Percentiles rank a stretch among this genome's conserved stretches.
These are phyloP conservation scores for Merluccius polli DNA, from an alignment of 2,797 vertebrate genomes.

Conservation along the genomic window DNA sequence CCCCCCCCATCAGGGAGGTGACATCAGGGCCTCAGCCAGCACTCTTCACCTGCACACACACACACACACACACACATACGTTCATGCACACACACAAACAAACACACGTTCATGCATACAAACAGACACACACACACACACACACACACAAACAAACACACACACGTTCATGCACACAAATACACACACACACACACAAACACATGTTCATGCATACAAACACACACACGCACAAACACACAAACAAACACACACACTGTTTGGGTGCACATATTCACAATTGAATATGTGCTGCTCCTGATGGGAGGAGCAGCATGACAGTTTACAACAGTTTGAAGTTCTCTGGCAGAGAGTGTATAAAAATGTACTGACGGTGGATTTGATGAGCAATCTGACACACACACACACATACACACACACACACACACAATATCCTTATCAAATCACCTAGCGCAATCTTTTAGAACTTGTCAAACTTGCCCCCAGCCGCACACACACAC, in stretches of 20 bases:
- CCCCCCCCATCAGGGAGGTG: conserved; percentile 57
- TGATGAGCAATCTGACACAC: neutral
- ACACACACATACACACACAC: conserved; percentile 7
- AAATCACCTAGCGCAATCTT: neutral
- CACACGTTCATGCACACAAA: conserved; percentile 54
- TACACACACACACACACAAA: neutral
- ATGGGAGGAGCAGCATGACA: conserved; percentile 56
- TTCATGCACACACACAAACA: neutral
- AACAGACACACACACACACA: neutral
- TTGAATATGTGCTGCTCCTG: too few species aligned
- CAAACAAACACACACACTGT: neutral
- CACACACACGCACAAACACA: conserved; percentile 10
- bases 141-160: conserved; percentile 16
- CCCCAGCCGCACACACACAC: neutral
- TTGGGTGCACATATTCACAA: neutral
- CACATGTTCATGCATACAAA: conserved; percentile 36
- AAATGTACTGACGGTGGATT: neutral
- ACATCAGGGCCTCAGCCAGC: conserved; percentile 57
- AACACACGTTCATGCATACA: neutral
- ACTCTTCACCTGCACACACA: conserved; percentile 63
- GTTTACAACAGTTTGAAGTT: conserved; percentile 57
- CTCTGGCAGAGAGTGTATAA: conserved; percentile 45
- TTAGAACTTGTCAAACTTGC: conserved; percentile 9
- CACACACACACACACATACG: neutral
- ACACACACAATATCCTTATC: conserved; percentile 7